Base-by-base conservation (phyloP, 1,140 invertebrate species). In the Hermetia illucens region DNA sequence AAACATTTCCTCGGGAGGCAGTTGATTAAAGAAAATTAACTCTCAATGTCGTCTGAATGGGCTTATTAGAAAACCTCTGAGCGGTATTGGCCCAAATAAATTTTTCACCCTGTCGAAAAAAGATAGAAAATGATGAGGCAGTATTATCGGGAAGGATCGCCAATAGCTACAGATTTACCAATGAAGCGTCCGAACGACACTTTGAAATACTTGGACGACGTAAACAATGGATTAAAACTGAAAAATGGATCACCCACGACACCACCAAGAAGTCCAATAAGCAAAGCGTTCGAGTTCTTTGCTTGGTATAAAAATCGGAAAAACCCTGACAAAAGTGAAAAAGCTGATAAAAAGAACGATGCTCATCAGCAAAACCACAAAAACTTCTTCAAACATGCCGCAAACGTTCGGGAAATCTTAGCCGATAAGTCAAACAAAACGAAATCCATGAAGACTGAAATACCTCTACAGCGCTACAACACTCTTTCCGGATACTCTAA, bases 251-350 rank as follows among this genome's bases (percentile, higher is more conserved):
- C 8, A 25, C 21, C 6, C 32, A 38, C 43, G 10, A 27, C 24
- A 8, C 24, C 24, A 13, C 39, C 50, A 13, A 50, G 50, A 15
- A 58, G 55, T 41, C 53, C 55, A 44, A 58, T 58, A 6, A 58
- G 53, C 30, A 58, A 58, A 40, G 55, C 55, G 34, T 58, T 58
- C 36, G 55, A 58, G 35, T 58, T 58, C 8, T 41, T 58, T 13
- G 53, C 55, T 29, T 58, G 55, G 55, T 34, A 38, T 17, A 39
- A 42, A 2, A 39, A 36, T 18, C 19, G 24, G 3, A 31, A 31
- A 38, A 10, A 38, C 29, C 4, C 13, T 15, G 34, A 13, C 12
- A 20, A 21, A 18, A 53, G 12, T 24, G 47, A 21, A 53, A 47
- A 40, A 47, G 47, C 39, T 21, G 53, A 42, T 5, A 42, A 42